A percentile compares a stretch with the other conserved stretches of the same genome.
Conservation (phyloP, 2,113 vertebrate genomes). For the Sylvietta virens region DNA sequence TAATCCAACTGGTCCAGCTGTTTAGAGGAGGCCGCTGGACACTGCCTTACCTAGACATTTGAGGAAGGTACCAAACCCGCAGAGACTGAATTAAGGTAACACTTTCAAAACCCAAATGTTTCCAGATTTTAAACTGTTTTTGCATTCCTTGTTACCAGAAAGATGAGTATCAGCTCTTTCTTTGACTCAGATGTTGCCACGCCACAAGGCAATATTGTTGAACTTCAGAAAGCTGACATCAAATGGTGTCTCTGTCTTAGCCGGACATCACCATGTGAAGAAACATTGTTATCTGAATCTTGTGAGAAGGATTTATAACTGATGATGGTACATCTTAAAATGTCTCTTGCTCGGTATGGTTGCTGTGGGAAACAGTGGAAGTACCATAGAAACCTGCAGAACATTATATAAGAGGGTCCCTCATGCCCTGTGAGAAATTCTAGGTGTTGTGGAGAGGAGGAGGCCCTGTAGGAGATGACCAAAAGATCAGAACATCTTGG, state of each 20-base stretch:
- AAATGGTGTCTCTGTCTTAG: background rate
- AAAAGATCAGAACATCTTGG: background rate
- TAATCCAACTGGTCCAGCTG: background rate
- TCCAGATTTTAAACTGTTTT: background rate
- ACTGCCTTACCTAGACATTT: background rate
- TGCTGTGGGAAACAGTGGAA: conserved; percentile 47
- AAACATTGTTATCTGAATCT: background rate
- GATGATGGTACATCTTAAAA: background rate
- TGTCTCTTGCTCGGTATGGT: background rate
- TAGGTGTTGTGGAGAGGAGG: background rate
- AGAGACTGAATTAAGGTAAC: background rate
- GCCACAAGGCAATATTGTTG: background rate
- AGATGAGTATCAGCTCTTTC: background rate
- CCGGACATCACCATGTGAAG: background rate
- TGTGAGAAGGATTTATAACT: background rate
- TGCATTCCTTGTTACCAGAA: background rate
- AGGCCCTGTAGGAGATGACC: background rate
- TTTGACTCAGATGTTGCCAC: background rate
- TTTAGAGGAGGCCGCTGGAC: background rate
- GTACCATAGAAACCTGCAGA: conserved; percentile 17
- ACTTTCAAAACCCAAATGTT: background rate
- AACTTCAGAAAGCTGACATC: background rate
- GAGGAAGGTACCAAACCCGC: background rate
- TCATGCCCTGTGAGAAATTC: background rate
- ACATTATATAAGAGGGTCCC: background rate